These are phyloP conservation scores for Tiliacea citrago DNA, from an alignment of 2,888 invertebrate genomes.

Conservation along the genomic window DNA sequence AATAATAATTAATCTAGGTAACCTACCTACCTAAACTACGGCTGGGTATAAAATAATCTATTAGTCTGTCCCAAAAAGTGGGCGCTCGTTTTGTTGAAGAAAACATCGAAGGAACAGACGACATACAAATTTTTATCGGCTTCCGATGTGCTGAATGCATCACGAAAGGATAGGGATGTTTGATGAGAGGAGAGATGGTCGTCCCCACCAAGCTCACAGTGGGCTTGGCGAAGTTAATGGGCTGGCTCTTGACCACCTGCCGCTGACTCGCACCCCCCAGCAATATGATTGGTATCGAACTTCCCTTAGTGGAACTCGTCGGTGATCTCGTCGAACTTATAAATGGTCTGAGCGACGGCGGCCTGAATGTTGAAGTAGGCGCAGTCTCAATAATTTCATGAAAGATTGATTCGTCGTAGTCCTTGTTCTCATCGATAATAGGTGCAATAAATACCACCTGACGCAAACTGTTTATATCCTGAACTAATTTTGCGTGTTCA, in stretches of 20 bases:
- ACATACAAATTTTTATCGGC: slow-evolving; percentile 83
- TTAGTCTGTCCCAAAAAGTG: slow-evolving; percentile 80
- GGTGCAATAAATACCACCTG: slow-evolving; percentile 83
- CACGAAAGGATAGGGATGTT: slow-evolving; percentile 86
- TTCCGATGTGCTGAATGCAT: slow-evolving; percentile 74
- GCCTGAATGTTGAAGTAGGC: slow-evolving; percentile 63
- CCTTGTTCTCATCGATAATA: slow-evolving; percentile 77
- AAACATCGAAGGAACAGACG: slow-evolving; percentile 73
- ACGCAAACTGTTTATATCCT: slow-evolving; percentile 85
- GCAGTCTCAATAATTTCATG: slow-evolving; percentile 84
- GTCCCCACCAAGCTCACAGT: slow-evolving; percentile 83
- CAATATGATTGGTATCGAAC: slow-evolving; percentile 80
- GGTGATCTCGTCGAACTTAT: slow-evolving; percentile 52
- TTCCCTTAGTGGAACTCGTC: slow-evolving; percentile 69
- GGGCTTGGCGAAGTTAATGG: slow-evolving; percentile 76
- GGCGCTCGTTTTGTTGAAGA: slow-evolving; percentile 75
- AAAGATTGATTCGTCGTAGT: slow-evolving; percentile 86
- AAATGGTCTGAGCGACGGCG: slow-evolving; percentile 26
- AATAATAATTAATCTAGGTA: slow-evolving; percentile 48
- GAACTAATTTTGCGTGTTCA: slow-evolving; percentile 87
- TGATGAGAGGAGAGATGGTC: slow-evolving; percentile 79
- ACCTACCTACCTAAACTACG: slow-evolving; percentile 63
- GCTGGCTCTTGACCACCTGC: slow-evolving; percentile 77
- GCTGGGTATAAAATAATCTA: slow-evolving; percentile 82
- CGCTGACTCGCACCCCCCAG: slow-evolving; percentile 82